Evolutionary conservation across 23 tunicate genomes (phyloP).

Genomic region (Pegea sp.): DNA sequence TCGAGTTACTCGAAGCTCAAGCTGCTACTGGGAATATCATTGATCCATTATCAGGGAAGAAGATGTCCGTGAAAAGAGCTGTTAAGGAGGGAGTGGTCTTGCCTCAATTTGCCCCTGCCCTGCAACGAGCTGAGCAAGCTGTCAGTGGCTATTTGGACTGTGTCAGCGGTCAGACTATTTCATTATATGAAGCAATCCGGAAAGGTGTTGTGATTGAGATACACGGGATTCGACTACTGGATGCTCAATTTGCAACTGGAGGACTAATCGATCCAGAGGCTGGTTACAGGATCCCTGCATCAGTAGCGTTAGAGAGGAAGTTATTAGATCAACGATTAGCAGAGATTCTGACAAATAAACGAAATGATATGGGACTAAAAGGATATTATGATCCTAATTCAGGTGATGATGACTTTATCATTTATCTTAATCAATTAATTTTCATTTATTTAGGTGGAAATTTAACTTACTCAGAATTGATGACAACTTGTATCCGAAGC

Average conservation of each 20-base stretch:
- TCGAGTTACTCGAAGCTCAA: slow-evolving; percentile 82
- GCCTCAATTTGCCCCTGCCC: slow-evolving; percentile 11
- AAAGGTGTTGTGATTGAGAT: slow-evolving; percentile 63
- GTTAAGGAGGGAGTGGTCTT: slow-evolving; percentile 39
- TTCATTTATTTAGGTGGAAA: slow-evolving; percentile 2
- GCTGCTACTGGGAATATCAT: slow-evolving; percentile 84
- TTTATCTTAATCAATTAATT: slow-evolving; percentile 1
- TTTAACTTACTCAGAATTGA: slow-evolving; percentile 52
- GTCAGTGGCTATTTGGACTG: slow-evolving; percentile 45
- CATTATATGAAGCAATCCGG: slow-evolving; percentile 59
- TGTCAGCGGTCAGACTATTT: slow-evolving; percentile 23
- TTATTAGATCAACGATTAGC: slow-evolving; percentile 59
- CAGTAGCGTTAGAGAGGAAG: slow-evolving; percentile 35
- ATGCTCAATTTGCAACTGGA: slow-evolving; percentile 92
- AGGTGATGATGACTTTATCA: slow-evolving; percentile 15
- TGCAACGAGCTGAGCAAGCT: slow-evolving; percentile 55
- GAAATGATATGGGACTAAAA: slow-evolving; percentile 24
- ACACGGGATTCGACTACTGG: slow-evolving; percentile 75
- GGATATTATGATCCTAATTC: slow-evolving; percentile 80
- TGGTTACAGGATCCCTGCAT: slow-evolving; percentile 65
- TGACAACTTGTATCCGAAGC: slow-evolving; percentile 31
- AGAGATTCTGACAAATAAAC: slow-evolving; percentile 16
- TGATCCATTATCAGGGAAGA: slow-evolving; percentile 59
- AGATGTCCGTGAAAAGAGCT: slow-evolving; percentile 68
- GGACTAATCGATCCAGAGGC: slow-evolving; percentile 83